Conservation (phyloP, 2,113 vertebrate genomes). For the Syngnathoides biaculeatus region DNA sequence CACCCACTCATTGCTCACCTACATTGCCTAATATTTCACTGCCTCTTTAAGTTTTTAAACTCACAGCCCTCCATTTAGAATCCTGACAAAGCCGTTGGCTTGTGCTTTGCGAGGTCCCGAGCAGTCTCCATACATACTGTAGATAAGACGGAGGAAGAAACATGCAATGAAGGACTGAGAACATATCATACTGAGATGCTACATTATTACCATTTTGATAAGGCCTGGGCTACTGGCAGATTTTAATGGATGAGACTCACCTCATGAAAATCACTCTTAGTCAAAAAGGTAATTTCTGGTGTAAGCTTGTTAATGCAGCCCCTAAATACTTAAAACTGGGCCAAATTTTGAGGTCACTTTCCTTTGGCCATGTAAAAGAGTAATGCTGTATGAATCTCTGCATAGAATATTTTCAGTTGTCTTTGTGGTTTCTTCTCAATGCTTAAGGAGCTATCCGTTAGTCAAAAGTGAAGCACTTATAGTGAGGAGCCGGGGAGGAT, state of each 20-base stretch:
- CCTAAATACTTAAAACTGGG: not conserved
- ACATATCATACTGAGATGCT: conserved; percentile 46
- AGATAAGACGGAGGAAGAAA: conserved; percentile 35
- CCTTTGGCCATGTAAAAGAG: too few relatives aligned
- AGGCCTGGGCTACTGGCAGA: conserved; percentile 7
- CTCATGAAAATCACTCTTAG: conserved; percentile 53
- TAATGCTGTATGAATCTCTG: not conserved
- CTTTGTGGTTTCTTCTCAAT: conserved; percentile 32
- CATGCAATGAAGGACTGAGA: conserved; percentile 32
- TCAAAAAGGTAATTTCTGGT: conserved; percentile 31
- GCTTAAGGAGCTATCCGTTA: conserved; percentile 71
- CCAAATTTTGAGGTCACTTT: not conserved
- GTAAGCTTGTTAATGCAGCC: not conserved
- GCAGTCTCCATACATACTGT: conserved; percentile 15
- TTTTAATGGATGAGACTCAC: conserved; percentile 58
- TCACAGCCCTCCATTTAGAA: conserved; percentile 83
- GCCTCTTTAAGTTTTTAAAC: conserved; percentile 95
- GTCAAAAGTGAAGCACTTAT: conserved; percentile 69
- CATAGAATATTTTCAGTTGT: not conserved
- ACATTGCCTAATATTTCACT: conserved; percentile 93
- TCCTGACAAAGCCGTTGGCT: conserved; percentile 74
- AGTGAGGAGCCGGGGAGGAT: conserved; percentile 63
- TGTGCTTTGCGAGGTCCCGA: conserved; percentile 30
- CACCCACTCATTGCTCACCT: conserved; percentile 97
- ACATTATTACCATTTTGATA: conserved; percentile 70